A percentile compares a stretch with the other conserved stretches of the same genome.
Evolutionary conservation across 2,113 vertebrate genomes (phyloP).

Genomic region (Pristiophorus japonicus): DNA sequence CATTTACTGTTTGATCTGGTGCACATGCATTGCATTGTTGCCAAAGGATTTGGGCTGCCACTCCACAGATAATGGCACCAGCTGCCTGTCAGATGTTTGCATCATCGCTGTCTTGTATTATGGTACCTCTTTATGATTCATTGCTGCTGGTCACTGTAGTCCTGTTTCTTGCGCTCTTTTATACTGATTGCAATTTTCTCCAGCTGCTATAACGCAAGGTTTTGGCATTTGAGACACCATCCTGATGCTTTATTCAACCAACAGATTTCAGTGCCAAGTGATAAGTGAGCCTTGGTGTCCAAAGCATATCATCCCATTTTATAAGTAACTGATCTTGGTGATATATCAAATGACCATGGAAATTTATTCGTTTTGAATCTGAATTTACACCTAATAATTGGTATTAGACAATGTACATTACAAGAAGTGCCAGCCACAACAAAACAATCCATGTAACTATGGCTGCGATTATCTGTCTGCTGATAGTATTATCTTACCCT

Average conservation of each 20-base stretch:
- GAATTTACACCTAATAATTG: neutral
- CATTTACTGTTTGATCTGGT: constrained; percentile 1
- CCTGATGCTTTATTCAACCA: neutral
- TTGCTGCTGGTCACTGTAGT: neutral
- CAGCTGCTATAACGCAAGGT: neutral
- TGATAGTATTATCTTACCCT: neutral
- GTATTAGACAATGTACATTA: neutral
- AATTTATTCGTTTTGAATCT: neutral
- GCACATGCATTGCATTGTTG: constrained; percentile 28
- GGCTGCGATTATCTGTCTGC: neutral
- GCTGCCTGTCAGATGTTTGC: constrained; percentile 24
- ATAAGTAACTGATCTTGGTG: neutral
- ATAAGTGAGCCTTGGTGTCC: neutral
- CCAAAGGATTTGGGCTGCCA: constrained; percentile 10
- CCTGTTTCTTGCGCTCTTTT: neutral
- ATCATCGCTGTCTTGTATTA: neutral
- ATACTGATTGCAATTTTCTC: neutral
- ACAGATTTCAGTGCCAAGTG: neutral
- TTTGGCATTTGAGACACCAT: neutral
- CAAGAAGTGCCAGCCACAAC: neutral
- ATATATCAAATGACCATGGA: neutral
- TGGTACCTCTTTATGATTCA: neutral
- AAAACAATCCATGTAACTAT: neutral
- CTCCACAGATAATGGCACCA: constrained; percentile 25
- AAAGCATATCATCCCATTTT: neutral